Percentiles rank a stretch among this genome's conserved stretches.
Conservation (phyloP, 2,113 vertebrate species). For the Egretta garzetta region DNA sequence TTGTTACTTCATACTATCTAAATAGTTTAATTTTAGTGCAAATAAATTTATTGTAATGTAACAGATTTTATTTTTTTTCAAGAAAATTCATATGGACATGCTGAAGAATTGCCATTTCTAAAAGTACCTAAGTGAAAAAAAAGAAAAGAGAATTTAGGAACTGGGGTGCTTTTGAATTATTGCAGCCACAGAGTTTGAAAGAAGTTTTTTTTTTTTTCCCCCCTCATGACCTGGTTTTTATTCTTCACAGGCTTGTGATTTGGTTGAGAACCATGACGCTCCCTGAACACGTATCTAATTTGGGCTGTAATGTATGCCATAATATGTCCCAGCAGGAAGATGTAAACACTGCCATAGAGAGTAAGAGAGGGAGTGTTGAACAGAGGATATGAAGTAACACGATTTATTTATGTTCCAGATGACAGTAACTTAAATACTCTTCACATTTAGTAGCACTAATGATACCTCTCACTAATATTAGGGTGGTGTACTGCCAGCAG, state of each 20-base stretch:
- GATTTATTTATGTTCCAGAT: slow-evolving; percentile 16
- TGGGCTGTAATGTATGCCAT: neutral
- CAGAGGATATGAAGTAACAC: neutral
- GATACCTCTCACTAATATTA: neutral
- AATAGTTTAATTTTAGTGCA: neutral
- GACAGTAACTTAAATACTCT: neutral
- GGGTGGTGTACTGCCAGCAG: neutral
- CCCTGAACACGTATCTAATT: neutral
- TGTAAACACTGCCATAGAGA: neutral
- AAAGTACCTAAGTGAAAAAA: neutral
- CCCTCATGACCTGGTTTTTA: neutral
- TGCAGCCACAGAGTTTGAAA: neutral
- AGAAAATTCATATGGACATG: neutral
- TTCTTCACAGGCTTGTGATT: neutral
- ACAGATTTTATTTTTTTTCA: neutral
- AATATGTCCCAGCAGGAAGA: neutral
- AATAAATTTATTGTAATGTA: neutral
- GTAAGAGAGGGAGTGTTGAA: neutral
- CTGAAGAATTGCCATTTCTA: neutral
- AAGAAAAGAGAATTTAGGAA: neutral
- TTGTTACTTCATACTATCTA: neutral
- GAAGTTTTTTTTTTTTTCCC: neutral
- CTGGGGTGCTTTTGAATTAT: neutral
- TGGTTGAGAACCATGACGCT: neutral
- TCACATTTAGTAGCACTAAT: neutral